Base-by-base conservation (phyloP, 2,888 invertebrate species). In the Stictocephala bisonia region DNA sequence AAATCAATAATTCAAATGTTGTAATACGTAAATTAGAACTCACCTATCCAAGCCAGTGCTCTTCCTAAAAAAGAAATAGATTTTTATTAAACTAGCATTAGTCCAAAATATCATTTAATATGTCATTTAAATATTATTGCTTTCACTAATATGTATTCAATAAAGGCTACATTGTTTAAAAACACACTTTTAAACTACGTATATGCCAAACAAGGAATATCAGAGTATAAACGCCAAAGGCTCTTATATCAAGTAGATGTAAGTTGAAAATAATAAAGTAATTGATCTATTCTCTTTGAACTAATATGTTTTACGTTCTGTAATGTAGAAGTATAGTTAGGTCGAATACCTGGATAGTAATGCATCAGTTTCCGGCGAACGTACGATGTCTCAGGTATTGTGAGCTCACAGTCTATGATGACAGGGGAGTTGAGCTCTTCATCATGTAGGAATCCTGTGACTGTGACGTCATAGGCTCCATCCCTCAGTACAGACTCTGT, bases 341-440 rank as follows among this genome's bases (percentile, higher is more conserved):
- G 15, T 3, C n/a, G 3, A 44, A 9, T 77, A 82, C 82, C 82
- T 80, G 81, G 81, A 74, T 81, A 81, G 75, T 81, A 83, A n/a
- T 82, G 74, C 48, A 81, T 77, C 15, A 79, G 81, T 78, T 80
- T 80, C 69, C 79, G 78, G 15, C 76, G 75, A 9, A 77, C 75
- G 71, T 82, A 82, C 27, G 80, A 79, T 13, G 81, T 81, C 68
- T 81, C 79, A 2, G 82, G 81, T 44, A 82, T 82, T 58, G 75
- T 78, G 48, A 83, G 79, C 74, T 81, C 81, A 76, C 82, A 83
- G 72, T 81, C 81, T 73, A 82, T 79, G 18, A 79, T 74, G n/a
- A 82, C 79, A 15, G 79, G 79, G 6, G 79, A 68, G 35, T 75
- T 67, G 22, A 80, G 74, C 3, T 79, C 79, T 2, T 75, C 72